A percentile compares a stretch with the other conserved stretches of the same genome.
phyloP scores from a whole-genome alignment of 1,140 invertebrate genomes.

The Akabosia matsudoensis region DNA sequence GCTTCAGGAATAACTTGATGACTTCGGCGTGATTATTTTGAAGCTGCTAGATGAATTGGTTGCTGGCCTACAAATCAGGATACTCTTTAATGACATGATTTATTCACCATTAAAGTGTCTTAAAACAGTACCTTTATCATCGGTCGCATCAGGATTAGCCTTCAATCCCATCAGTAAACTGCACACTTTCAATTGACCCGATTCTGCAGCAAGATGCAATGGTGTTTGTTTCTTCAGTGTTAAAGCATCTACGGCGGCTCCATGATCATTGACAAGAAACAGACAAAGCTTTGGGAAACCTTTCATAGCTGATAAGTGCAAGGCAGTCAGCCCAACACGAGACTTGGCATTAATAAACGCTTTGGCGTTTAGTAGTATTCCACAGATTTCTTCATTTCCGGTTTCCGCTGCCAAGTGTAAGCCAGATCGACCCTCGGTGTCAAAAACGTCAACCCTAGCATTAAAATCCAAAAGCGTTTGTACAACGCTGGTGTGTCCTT shows the following conservation, averaged over 20 bases:
- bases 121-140: slow-evolving; percentile 85
- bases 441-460: slow-evolving; percentile 96
- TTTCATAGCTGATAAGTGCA: slow-evolving; percentile 87
- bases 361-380: slow-evolving; percentile 87
- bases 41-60: slow-evolving; percentile 84
- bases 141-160: slow-evolving; percentile 93
- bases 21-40: slow-evolving; percentile 98
- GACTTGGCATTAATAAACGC: slow-evolving; percentile 97
- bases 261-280: slow-evolving; percentile 86
- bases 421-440: slow-evolving; percentile 88
- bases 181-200: slow-evolving; percentile 92
- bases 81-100: slow-evolving; percentile 61
- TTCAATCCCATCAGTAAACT: slow-evolving; percentile 88
- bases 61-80: too few relatives aligned
- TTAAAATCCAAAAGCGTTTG: slow-evolving; percentile 81
- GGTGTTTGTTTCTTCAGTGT: slow-evolving; percentile 86
- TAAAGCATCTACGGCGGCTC: slow-evolving; percentile 88
- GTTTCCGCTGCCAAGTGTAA: slow-evolving; percentile 66
- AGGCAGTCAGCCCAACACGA: slow-evolving; percentile 73
- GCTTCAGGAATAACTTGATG: slow-evolving; percentile 91
- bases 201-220: slow-evolving; percentile 80
- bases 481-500: slow-evolving; percentile 72
- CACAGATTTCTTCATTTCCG: slow-evolving; percentile 58
- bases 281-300: slow-evolving; percentile 78
- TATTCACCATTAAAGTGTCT: background rate